Percentiles rank a stretch among this genome's conserved stretches.
These are phyloP conservation scores for Falco concolor DNA, from an alignment of 2,797 vertebrate genomes.

Conservation along the genomic window DNA sequence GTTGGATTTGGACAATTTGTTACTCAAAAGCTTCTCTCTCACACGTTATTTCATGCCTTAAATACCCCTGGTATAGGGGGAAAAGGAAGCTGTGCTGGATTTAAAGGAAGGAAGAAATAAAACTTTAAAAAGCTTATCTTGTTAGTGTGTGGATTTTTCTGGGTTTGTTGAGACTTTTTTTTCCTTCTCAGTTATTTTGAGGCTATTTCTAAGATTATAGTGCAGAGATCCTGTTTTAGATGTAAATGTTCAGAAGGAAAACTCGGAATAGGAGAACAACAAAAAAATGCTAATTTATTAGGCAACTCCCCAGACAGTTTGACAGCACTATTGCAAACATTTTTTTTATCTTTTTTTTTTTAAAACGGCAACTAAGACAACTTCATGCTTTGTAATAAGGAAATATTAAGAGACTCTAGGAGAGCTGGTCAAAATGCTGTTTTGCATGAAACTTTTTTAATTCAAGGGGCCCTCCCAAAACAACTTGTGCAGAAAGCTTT, in stretches of 20 bases:
- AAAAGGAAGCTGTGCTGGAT: background rate
- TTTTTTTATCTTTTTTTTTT: background rate
- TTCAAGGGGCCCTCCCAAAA: background rate
- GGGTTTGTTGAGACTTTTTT: background rate
- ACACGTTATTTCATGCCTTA: background rate
- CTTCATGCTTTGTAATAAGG: background rate
- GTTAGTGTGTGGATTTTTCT: background rate
- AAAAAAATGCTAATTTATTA: background rate
- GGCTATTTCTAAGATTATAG: background rate
- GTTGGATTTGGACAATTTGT: background rate
- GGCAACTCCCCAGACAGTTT: background rate
- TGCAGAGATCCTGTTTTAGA: background rate
- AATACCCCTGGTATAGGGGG: background rate
- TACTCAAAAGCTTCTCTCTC: background rate
- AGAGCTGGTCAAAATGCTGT: background rate
- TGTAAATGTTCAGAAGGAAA: conserved; percentile 1
- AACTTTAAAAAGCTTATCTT: background rate
- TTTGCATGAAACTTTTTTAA: background rate
- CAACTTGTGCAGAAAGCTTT: background rate
- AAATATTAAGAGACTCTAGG: background rate
- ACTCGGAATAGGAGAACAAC: background rate
- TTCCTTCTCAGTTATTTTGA: background rate
- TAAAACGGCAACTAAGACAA: background rate
- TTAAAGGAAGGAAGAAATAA: background rate
- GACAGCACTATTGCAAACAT: background rate